These are phyloP conservation scores for Ophion slaviceki DNA, from an alignment of 2,888 invertebrate species.

Conservation along the genomic window DNA sequence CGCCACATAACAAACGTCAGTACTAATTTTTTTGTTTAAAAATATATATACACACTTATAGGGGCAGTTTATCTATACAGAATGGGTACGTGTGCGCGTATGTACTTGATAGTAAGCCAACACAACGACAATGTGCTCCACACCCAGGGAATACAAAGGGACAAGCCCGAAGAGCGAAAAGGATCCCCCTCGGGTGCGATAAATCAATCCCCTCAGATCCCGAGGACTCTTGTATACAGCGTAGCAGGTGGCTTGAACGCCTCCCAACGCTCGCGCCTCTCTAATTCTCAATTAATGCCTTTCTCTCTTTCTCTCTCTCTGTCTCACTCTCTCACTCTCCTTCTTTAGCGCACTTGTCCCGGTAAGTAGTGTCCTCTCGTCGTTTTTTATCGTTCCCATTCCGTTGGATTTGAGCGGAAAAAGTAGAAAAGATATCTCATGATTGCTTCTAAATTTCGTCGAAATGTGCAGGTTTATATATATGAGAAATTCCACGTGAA, in stretches of 20 bases:
- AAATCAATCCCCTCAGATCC: conserved; percentile 81
- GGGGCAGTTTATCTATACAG: too few species aligned
- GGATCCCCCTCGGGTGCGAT: conserved; percentile 79
- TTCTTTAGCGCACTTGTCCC: conserved; percentile 14
- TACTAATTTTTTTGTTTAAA: too few species aligned
- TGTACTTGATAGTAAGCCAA: conserved; percentile 9
- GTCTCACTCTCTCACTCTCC: background rate
- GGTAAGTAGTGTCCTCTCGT: background rate
- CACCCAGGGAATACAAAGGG: conserved; percentile 60
- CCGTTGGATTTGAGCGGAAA: background rate
- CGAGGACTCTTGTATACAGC: conserved; percentile 57
- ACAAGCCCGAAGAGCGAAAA: conserved; percentile 41
- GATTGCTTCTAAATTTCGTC: background rate
- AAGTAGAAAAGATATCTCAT: background rate
- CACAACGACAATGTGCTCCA: conserved; percentile 29
- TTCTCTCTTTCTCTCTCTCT: conserved; percentile 47
- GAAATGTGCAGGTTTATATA: background rate
- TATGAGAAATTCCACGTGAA: too few species aligned
- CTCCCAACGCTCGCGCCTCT: conserved; percentile 77
- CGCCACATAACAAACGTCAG: too few species aligned
- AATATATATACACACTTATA: too few species aligned
- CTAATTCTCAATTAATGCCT: conserved; percentile 83
- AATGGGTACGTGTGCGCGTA: too few species aligned
- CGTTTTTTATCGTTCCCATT: background rate
- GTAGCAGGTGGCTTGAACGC: conserved; percentile 82